phyloP scores from a whole-genome alignment of 2,113 vertebrate species.

The Baryphthengus martii region DNA sequence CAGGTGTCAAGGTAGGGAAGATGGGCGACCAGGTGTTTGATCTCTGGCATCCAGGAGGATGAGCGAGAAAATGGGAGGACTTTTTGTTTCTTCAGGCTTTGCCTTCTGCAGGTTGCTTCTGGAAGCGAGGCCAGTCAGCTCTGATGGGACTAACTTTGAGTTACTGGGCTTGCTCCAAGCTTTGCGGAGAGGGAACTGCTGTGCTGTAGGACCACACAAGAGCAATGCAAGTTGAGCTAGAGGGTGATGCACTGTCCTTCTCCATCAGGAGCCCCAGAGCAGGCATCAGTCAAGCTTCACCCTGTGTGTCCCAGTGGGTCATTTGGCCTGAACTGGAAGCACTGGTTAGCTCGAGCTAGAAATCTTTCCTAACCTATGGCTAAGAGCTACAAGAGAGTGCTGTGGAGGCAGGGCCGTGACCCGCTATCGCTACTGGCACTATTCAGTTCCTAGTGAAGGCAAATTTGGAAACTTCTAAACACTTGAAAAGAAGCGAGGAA shows the following conservation, averaged over 20 bases:
- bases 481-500: neutral
- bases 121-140: neutral
- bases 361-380: neutral
- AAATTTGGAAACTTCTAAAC: neutral
- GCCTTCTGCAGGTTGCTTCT: neutral
- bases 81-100: neutral
- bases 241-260: neutral
- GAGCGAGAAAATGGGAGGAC: neutral
- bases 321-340: neutral
- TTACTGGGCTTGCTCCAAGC: neutral
- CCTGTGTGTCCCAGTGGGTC: neutral
- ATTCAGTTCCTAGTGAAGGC: neutral
- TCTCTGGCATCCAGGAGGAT: neutral
- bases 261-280: neutral
- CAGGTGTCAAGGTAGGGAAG: neutral
- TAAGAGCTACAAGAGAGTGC: neutral
- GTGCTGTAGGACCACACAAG: neutral
- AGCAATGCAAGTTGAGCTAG: neutral
- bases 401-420: neutral
- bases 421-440: accelerated
- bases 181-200: neutral
- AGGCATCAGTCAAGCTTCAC: neutral
- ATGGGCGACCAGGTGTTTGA: neutral
- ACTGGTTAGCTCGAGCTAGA: neutral
- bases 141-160: neutral